These are phyloP conservation scores for Drosophila niveifrons DNA, from an alignment of 2,888 invertebrate species.

Conservation along the genomic window DNA sequence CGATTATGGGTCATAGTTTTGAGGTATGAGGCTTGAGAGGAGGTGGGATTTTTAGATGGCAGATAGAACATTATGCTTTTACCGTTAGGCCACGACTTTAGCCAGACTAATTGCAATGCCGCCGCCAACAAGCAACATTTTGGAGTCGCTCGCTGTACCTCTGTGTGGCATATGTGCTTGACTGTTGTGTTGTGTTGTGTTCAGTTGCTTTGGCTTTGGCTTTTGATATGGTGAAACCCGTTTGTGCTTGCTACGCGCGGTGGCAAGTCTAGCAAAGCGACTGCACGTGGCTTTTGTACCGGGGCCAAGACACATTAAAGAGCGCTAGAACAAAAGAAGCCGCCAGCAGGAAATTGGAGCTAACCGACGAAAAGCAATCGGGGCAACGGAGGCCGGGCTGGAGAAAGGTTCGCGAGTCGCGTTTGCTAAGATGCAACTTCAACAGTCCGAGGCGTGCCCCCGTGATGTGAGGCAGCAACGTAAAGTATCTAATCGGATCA, in stretches of 20 bases:
- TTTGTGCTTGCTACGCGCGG: slow-evolving; percentile 44
- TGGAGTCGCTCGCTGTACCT: slow-evolving; percentile 20
- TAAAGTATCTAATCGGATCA: slow-evolving; percentile 50
- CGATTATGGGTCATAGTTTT: slow-evolving; percentile 67
- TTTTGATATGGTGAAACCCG: slow-evolving; percentile 54
- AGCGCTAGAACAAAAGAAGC: slow-evolving; percentile 65
- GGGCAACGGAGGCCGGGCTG: background rate
- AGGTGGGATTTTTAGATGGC: slow-evolving; percentile 11
- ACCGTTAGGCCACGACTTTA: slow-evolving; percentile 81
- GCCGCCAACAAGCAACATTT: slow-evolving; percentile 27
- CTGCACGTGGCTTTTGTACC: slow-evolving; percentile 63
- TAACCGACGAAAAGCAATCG: slow-evolving; percentile 36
- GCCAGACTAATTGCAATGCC: slow-evolving; percentile 76
- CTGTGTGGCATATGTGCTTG: slow-evolving; percentile 59
- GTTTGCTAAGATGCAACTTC: slow-evolving; percentile 31
- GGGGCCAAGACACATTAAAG: slow-evolving; percentile 52
- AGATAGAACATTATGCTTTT: slow-evolving; percentile 51
- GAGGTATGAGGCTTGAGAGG: slow-evolving; percentile 29
- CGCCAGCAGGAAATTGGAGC: slow-evolving; percentile 65
- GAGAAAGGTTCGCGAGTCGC: slow-evolving; percentile 39
- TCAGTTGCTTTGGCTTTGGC: background rate
- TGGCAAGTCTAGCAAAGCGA: slow-evolving; percentile 41
- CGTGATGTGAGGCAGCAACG: slow-evolving; percentile 27
- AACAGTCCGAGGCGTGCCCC: slow-evolving; percentile 1
- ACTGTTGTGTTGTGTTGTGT: background rate